Conservation (phyloP, 2,113 vertebrate genomes). For the Cranoglanis bouderius region DNA sequence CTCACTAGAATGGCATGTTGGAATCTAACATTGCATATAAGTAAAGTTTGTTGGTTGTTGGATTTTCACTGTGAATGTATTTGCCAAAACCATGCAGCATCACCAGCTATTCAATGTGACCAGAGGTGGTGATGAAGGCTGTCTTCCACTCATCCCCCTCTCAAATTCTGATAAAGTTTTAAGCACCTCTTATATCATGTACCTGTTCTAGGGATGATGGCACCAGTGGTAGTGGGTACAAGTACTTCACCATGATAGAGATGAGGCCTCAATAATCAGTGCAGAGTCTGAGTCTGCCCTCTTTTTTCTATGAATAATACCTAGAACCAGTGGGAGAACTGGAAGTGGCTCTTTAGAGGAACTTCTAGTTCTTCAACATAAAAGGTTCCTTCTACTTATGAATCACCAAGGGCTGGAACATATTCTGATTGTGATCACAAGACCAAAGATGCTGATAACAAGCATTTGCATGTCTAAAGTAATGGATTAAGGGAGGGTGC, state of each 20-base stretch:
- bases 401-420: neutral
- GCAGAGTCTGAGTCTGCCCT: neutral
- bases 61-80: too few species aligned
- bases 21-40: neutral
- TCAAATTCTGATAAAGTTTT: neutral
- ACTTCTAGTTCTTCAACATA: neutral
- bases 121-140: neutral
- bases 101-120: neutral
- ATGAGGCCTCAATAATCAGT: neutral
- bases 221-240: neutral
- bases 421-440: neutral
- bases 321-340: neutral
- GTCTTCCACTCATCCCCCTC: neutral
- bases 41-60: neutral
- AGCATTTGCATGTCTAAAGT: neutral
- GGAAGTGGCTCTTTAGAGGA: neutral
- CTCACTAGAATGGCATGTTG: neutral
- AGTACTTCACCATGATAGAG: neutral
- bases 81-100: neutral
- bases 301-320: neutral
- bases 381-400: neutral
- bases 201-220: neutral
- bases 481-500: neutral
- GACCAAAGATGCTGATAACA: neutral
- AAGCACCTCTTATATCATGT: neutral